Base-by-base conservation (phyloP, 2,888 invertebrate genomes). In the Laothoe populi region DNA sequence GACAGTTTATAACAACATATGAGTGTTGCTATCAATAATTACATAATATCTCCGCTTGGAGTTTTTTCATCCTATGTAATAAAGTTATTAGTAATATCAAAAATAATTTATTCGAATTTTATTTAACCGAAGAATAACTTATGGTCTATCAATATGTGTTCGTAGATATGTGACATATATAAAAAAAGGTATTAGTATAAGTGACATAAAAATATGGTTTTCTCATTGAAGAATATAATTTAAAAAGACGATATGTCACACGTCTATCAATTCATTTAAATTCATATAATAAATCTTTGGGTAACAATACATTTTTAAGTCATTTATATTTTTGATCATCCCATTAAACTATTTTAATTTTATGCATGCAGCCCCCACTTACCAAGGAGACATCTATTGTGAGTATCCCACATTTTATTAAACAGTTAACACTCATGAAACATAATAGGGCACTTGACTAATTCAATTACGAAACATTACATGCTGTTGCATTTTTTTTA, bases 331-430 rank as follows among this genome's bases (percentile, higher is more conserved):
- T 68, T 72, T 71, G 60, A 42, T 69, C 66, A 65, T 75, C 70
- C 75, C 66, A 82, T 80, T 81, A 81, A 77, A 70, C 67, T 61
- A 63, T 73, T 62, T 83, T 82, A 83, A 84, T 87, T 91, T 88
- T 87, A 74, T 77, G 92, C 92, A 92, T 91, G 92, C 90, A 93
- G 93, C 88, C 90, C 93, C 68, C 93, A 93, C 81, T 92, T 93
- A 88, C 91, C 92, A 70, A 78, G 93, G 84, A 87, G 92, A 82
- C 83, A 93, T 77, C 79, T 91, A 38, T 87, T 93, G 93, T 93
- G 74, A 93, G 93, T 93, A 90, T 60, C 40, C 19, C 13, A 24
- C 44, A 35, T 38, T 63, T 60, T 63, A 57, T 61, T 45, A 42
- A 49, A 61, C 38, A n/a, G 26, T 24, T 24, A 16, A 24, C 45